Evolutionary conservation across 2,797 vertebrate genomes (phyloP).

Genomic region (Dryobates pubescens): DNA sequence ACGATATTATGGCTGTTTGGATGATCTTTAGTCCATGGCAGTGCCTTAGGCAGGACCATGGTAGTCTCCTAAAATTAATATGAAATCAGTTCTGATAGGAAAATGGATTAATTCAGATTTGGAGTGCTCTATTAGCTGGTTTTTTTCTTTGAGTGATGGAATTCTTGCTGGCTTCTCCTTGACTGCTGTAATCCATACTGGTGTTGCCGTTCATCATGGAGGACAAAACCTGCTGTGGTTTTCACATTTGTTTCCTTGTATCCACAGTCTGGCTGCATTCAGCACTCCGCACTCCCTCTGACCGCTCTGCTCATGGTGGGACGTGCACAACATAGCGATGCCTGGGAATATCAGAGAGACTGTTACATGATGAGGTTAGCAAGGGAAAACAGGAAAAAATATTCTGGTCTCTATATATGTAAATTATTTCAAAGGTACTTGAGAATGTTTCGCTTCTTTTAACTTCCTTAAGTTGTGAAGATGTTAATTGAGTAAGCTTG

Average conservation of each 20-base stretch:
- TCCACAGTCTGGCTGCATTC: not conserved
- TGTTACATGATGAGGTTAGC: not conserved
- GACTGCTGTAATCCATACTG: not conserved
- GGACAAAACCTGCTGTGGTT: not conserved
- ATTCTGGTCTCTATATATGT: not conserved
- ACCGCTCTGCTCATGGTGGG: not conserved
- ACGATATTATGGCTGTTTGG: accelerated
- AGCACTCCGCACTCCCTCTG: not conserved
- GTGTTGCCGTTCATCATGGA: not conserved
- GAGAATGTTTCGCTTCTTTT: not conserved
- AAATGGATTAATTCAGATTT: not conserved
- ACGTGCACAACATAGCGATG: not conserved
- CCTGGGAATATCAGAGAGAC: not conserved
- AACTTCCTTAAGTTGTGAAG: not conserved
- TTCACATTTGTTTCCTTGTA: not conserved
- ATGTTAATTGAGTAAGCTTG: constrained; percentile 17
- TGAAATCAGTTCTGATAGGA: not conserved
- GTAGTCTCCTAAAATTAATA: not conserved
- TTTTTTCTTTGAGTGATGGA: not conserved
- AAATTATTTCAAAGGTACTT: not conserved
- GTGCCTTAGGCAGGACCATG: not conserved
- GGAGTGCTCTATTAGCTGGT: not conserved
- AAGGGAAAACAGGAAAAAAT: not conserved
- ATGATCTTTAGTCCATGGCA: not conserved
- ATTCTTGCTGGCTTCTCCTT: not conserved